These are phyloP conservation scores for Polypedilum pembai DNA, from an alignment of 1,140 invertebrate genomes.

Conservation along the genomic window DNA sequence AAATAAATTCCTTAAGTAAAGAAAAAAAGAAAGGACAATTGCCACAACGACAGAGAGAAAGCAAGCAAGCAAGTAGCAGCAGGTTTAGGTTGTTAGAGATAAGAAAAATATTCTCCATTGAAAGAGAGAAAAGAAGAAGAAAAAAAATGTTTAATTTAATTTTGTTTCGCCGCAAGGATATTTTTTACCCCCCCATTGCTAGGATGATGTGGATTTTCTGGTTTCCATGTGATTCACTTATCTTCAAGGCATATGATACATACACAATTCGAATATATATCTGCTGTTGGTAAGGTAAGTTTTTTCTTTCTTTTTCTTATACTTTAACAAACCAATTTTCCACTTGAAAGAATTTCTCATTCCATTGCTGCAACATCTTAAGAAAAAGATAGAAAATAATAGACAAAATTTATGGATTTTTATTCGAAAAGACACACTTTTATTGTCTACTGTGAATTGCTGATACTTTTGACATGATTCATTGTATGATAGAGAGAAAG, in stretches of 20 bases:
- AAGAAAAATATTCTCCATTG: slow-evolving; percentile 4
- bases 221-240: slow-evolving; percentile 10
- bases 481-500: no score
- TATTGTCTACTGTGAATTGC: no score
- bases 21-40: neutral
- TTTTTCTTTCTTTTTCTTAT: neutral
- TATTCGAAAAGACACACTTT: no score
- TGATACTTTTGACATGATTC: no score
- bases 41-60: neutral
- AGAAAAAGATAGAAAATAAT: no score
- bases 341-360: neutral
- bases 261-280: neutral
- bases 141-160: slow-evolving; percentile 20
- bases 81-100: slow-evolving; percentile 15
- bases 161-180: slow-evolving; percentile 9
- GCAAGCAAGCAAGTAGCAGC: neutral
- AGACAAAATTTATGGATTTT: no score
- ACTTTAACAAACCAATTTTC: neutral
- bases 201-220: neutral
- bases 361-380: neutral
- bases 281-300: slow-evolving; percentile 10
- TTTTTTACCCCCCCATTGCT: neutral
- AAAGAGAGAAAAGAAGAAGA: neutral
- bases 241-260: slow-evolving; percentile 5
- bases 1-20: slow-evolving; percentile 19